Percentiles rank a stretch among this genome's conserved stretches.
Conservation (phyloP, 2,113 vertebrate species). For the Smithornis capensis region DNA sequence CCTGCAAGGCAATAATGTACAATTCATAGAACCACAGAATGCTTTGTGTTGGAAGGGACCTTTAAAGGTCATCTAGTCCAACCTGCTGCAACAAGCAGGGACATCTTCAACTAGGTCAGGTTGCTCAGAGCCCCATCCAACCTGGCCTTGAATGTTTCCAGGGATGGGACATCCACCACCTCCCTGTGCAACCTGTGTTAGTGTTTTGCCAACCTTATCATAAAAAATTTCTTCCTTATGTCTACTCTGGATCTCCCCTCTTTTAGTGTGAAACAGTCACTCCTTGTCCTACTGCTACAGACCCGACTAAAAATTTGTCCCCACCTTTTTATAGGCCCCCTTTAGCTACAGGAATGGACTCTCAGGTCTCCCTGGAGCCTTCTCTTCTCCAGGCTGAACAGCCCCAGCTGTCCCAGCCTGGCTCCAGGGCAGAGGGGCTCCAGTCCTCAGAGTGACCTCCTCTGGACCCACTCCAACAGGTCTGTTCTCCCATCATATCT, state of each 20-base stretch:
- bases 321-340: not conserved
- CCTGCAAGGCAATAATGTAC: not conserved
- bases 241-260: not conserved
- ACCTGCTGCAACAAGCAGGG: not conserved
- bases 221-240: not conserved
- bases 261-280: not conserved
- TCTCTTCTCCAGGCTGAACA: not conserved
- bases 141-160: not conserved
- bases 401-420: not conserved
- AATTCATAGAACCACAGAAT: not conserved
- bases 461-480: not conserved
- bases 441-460: not conserved
- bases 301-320: not conserved
- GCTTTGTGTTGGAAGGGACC: not conserved
- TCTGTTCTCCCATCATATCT: not conserved
- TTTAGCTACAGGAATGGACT: not conserved
- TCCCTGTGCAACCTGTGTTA: not conserved
- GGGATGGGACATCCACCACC: too few relatives aligned
- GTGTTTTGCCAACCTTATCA: rapidly evolving
- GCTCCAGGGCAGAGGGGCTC: not conserved
- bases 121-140: not conserved
- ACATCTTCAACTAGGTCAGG: not conserved
- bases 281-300: not conserved
- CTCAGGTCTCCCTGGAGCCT: not conserved
- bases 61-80: not conserved